Percentiles rank a stretch among this genome's conserved stretches.
These are phyloP conservation scores for Disparrhopalites patrizii DNA, from an alignment of 2,888 invertebrate species.

Conservation along the genomic window DNA sequence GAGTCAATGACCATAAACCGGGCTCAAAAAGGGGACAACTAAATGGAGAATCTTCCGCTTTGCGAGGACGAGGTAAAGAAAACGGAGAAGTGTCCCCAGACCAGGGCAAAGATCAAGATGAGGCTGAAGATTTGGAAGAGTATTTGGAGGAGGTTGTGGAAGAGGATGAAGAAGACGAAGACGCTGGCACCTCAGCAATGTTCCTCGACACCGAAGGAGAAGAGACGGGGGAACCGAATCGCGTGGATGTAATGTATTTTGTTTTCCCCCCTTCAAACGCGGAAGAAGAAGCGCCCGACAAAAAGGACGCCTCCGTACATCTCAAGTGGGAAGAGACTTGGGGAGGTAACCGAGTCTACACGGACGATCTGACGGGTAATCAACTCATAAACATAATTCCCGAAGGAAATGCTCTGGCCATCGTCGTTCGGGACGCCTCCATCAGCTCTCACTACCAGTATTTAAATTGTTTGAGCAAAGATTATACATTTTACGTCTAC, in stretches of 20 bases:
- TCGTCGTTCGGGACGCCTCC: conserved; percentile 37
- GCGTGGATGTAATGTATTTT: conserved; percentile 24
- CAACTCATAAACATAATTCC: conserved; percentile 44
- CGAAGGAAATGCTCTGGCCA: conserved; percentile 40
- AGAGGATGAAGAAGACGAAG: conserved; percentile 19
- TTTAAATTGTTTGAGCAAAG: conserved; percentile 37
- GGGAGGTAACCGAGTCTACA: conserved; percentile 41
- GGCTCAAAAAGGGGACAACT: not conserved
- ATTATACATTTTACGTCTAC: conserved; percentile 9
- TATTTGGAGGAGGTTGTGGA: not conserved
- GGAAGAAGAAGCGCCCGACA: not conserved
- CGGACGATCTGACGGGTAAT: conserved; percentile 34
- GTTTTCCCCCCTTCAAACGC: conserved; percentile 5
- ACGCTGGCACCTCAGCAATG: not conserved
- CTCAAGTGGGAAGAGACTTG: conserved; percentile 40
- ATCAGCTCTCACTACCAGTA: conserved; percentile 43
- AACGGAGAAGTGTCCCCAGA: too few species aligned
- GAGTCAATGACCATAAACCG: not conserved
- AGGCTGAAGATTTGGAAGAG: not conserved
- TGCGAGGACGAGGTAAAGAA: too few species aligned
- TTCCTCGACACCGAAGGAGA: conserved; percentile 9
- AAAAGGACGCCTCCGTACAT: not conserved
- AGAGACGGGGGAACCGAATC: conserved; percentile 19
- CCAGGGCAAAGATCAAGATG: not conserved
- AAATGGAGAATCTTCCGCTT: not conserved